A percentile compares a stretch with the other conserved stretches of the same genome.
phyloP scores from a whole-genome alignment of 1,140 invertebrate genomes.

The Drosophila ironensis region DNA sequence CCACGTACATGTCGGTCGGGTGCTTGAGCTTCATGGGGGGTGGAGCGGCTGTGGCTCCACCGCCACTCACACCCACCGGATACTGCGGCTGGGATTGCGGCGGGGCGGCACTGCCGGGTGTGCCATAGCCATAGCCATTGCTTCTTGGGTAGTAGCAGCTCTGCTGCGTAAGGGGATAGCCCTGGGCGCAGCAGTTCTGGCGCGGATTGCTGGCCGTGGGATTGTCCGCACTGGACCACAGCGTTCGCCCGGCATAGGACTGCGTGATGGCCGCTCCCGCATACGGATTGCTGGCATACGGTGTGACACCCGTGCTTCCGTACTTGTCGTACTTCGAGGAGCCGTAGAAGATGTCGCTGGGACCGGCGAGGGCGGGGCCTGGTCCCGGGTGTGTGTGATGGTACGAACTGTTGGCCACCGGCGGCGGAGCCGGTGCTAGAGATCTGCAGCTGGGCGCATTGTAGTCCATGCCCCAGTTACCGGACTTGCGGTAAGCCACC shows the following conservation, averaged over 20 bases:
- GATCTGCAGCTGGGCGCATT: constrained; percentile 45
- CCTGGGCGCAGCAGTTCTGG: constrained; percentile 69
- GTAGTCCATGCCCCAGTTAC: constrained; percentile 62
- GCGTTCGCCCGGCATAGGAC: constrained; percentile 29
- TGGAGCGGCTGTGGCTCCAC: not conserved
- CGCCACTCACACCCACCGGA: not conserved
- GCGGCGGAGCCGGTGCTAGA: constrained; percentile 14
- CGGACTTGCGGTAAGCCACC: constrained; percentile 52
- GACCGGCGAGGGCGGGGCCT: not conserved
- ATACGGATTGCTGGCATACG: constrained; percentile 49
- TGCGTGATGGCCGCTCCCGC: constrained; percentile 26
- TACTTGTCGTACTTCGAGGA: constrained; percentile 67
- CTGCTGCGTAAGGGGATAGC: constrained; percentile 46
- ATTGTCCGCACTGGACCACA: constrained; percentile 42
- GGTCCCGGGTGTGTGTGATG: constrained; percentile 26
- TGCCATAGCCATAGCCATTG: constrained; percentile 36
- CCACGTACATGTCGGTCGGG: constrained; percentile 59
- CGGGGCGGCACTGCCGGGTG: constrained; percentile 5
- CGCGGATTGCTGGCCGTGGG: constrained; percentile 11
- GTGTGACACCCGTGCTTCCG: not conserved
- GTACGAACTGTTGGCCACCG: constrained; percentile 12
- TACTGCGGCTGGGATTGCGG: constrained; percentile 35
- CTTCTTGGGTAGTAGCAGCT: constrained; percentile 68
- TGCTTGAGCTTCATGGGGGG: constrained; percentile 58
- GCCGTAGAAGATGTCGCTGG: constrained; percentile 51